phyloP scores from a whole-genome alignment of 2,797 vertebrate genomes.

The Lophotriccus pileatus region DNA sequence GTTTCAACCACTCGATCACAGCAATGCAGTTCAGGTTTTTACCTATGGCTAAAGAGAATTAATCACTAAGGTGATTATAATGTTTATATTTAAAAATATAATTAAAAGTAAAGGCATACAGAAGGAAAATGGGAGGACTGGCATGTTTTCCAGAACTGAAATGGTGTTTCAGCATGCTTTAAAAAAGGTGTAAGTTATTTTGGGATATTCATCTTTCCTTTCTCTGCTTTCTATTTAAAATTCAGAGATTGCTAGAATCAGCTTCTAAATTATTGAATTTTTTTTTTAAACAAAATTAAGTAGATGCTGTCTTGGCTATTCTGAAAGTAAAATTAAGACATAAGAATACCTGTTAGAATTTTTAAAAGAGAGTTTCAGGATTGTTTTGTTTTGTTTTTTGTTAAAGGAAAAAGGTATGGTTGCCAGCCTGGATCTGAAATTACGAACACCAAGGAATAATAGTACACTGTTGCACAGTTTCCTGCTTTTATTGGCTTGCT shows the following conservation, averaged over 20 bases:
- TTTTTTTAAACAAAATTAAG: not conserved
- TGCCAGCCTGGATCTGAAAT: not conserved
- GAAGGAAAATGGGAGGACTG: not conserved
- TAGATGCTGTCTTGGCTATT: not conserved
- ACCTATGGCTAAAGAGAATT: not conserved
- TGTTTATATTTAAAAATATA: not conserved
- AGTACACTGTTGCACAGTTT: not conserved
- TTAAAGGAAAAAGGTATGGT: not conserved
- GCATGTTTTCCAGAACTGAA: not conserved
- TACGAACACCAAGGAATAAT: not conserved
- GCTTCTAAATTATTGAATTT: not conserved
- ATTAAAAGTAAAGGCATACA: not conserved
- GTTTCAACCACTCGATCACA: not conserved
- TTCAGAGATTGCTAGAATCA: not conserved
- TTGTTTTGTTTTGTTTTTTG: not conserved
- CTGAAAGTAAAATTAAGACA: not conserved
- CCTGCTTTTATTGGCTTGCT: constrained; percentile 1
- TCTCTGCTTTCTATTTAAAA: not conserved
- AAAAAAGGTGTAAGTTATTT: not conserved
- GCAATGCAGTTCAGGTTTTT: not conserved
- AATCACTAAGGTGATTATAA: not conserved
- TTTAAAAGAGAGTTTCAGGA: not conserved
- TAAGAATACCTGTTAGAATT: not conserved
- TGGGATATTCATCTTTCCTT: not conserved
- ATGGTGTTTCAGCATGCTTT: not conserved